Percentiles rank a stretch among this genome's conserved stretches.
These are phyloP conservation scores for Drosophila fulvimacula DNA, from an alignment of 2,888 invertebrate species.

Conservation along the genomic window DNA sequence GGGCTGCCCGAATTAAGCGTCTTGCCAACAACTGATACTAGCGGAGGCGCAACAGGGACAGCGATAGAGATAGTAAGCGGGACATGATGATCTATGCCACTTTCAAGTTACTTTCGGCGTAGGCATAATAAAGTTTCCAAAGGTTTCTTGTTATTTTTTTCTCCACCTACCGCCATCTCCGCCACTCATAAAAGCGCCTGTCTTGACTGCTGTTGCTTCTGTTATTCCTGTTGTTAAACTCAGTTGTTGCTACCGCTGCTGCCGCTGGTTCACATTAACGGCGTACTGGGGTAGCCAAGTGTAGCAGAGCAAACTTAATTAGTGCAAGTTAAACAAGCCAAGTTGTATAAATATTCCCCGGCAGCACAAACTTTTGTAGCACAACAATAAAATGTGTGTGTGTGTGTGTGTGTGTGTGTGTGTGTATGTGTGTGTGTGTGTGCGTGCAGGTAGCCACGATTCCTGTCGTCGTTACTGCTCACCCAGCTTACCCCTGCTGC, in stretches of 20 bases:
- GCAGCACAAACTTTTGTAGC: slow-evolving; percentile 69
- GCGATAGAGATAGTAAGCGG: slow-evolving; percentile 4
- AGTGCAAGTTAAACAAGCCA: slow-evolving; percentile 76
- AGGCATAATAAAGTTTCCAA: slow-evolving; percentile 61
- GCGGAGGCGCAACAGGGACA: neutral
- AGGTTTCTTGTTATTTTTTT: slow-evolving; percentile 28
- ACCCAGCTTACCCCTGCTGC: no score
- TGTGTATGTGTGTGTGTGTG: slow-evolving; percentile 21
- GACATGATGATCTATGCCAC: slow-evolving; percentile 53
- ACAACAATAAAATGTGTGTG: slow-evolving; percentile 68
- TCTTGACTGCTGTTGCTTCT: slow-evolving; percentile 10
- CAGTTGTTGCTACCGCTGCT: slow-evolving; percentile 29
- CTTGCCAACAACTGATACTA: neutral
- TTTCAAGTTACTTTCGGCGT: slow-evolving; percentile 40
- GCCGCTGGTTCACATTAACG: slow-evolving; percentile 52
- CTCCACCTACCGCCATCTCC: slow-evolving; percentile 3
- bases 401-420: slow-evolving; percentile 14
- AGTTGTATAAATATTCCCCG: slow-evolving; percentile 74
- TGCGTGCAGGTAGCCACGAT: slow-evolving; percentile 41
- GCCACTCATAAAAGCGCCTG: slow-evolving; percentile 1
- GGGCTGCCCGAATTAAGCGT: slow-evolving; percentile 12
- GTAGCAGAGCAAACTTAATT: slow-evolving; percentile 74
- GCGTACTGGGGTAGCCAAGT: slow-evolving; percentile 63
- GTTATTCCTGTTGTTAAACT: slow-evolving; percentile 31
- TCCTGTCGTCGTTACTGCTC: slow-evolving; percentile 13